Base-by-base conservation (phyloP, 2,888 invertebrate genomes). In the Meta bourneti region DNA sequence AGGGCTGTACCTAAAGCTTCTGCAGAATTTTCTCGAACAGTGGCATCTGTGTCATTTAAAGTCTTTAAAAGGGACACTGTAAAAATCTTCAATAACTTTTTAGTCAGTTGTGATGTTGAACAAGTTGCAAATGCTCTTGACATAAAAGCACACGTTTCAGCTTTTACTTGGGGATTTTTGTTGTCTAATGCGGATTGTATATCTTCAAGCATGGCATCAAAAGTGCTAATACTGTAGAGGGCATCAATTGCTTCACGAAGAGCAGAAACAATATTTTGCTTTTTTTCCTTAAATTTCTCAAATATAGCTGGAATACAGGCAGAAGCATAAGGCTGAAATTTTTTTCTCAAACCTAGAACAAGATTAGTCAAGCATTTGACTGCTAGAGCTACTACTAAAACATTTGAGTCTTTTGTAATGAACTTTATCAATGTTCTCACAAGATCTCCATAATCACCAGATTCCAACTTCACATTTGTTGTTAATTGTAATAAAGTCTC, bases 231-330 rank as follows among this genome's bases (percentile, higher is more conserved):
- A 4, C 97, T 97, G 97, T 98, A 91, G 72, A 93, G 79, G 72
- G 85, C 84, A 93, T 93, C 72, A 98, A 96, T 70, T 97, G 98
- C 98, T 92, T 99, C 99, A 86, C 98, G 96, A 77, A 99, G 95
- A 0, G 98, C 97, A 2, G 96, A 95, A 0, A 99, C 98, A 0
- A 99, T 99, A 94, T 97, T 97, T 2, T 97, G 96, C 94, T 99
- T 99, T 96, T 99, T 99, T 95, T 99, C 99, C 94, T 98, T 98
- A 94, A 99, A 99, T 95, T 99, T 99, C 94, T 99, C 99, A 69
- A 99, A 95, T 82, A 99, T 96, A 0, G 97, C 94, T 95, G 95
- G 94, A 79, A 95, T 94, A 94, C 97, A 97, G 0, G 97, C 96
- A 49, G 96, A 95, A 0, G 98, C 97, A 95, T 98, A 98, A 0